Conservation (phyloP, 1,140 invertebrate species). For the Fopius arisanus region DNA sequence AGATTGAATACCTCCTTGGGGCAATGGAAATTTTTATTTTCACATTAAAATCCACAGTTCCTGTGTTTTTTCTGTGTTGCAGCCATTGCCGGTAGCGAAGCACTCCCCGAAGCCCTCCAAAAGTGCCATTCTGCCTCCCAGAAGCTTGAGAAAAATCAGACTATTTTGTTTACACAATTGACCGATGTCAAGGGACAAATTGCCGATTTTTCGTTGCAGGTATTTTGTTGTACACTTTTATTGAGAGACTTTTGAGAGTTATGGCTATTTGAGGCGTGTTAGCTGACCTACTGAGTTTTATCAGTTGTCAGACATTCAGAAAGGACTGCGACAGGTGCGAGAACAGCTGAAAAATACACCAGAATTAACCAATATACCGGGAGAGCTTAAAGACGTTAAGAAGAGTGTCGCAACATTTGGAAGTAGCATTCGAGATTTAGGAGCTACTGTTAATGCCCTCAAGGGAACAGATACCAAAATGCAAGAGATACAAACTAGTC, state of each 20-base stretch:
- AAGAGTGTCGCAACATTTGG: constrained; percentile 69
- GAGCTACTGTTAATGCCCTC: constrained; percentile 50
- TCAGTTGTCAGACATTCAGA: constrained; percentile 54
- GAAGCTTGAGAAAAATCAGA: constrained; percentile 71
- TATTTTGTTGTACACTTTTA: no score
- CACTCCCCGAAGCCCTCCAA: constrained; percentile 71
- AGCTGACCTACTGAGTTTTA: neutral
- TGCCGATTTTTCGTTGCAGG: constrained; percentile 65
- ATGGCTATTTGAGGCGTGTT: no score
- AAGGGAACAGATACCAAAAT: constrained; percentile 55
- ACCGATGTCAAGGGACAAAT: constrained; percentile 60
- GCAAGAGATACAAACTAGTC: constrained; percentile 51
- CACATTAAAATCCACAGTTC: neutral
- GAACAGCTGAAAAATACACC: constrained; percentile 68
- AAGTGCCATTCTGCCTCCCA: constrained; percentile 71
- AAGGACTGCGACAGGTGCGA: constrained; percentile 65
- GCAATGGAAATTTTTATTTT: neutral
- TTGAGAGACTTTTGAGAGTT: no score
- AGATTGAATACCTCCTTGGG: neutral
- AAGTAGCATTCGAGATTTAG: constrained; percentile 65
- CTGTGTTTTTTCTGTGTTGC: constrained; percentile 45
- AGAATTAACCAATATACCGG: constrained; percentile 67
- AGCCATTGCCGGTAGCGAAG: constrained; percentile 73
- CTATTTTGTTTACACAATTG: constrained; percentile 65
- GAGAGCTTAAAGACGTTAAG: constrained; percentile 64